Evolutionary conservation across 2,113 vertebrate genomes (phyloP), one percentile per base, ranked within the genome.

Genomic region (Halcyon senegalensis): DNA sequence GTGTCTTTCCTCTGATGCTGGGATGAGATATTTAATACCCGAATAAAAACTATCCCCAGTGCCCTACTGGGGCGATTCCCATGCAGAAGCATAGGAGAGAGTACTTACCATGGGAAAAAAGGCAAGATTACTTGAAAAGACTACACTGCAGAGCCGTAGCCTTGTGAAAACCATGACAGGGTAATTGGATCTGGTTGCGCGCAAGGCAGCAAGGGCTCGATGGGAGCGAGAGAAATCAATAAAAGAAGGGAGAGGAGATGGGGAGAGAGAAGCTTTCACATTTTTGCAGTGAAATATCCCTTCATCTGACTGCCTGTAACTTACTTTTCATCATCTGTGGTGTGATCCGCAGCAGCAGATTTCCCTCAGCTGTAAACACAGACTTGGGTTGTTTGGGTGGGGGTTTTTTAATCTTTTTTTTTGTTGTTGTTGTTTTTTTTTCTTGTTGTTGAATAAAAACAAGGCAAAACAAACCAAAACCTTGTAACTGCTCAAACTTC

Each of bases 191-290:
- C 67, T 87, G 93, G 91, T 94, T n/a, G 41, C 64, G 85, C 78
- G 56, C 75, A 28, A 89, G 92, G 87, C 90, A 92, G 81, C 64
- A 18, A 92, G 80, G 80, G 82, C 90, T 94, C 16, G 9, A 82
- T 60, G 48, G 64, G 58, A 87, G 92, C 63, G 64, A 89, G 73
- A 67, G 77, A 94, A 96, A 97, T 97, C 97, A 95, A 97, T 96
- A 95, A 94, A 96, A 93, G 86, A 85, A 96, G 81, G 82, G 86
- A 91, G 70, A 83, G 80, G 78, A 89, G 94, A 81, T 30, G 53
- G 77, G 67, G 63, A 86, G 53, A 84, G 77, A 76, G 60, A 87
- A 33, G 67, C 39, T 90, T 89, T 86, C 82, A 68, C 83, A 2
- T 55, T 92, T 88, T 63, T 87, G 48, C 84, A 69, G 63, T 75